A percentile compares a stretch with the other conserved stretches of the same genome.
phyloP scores from a whole-genome alignment of 1,140 invertebrate species.

The Anoplolepis gracilipes region DNA sequence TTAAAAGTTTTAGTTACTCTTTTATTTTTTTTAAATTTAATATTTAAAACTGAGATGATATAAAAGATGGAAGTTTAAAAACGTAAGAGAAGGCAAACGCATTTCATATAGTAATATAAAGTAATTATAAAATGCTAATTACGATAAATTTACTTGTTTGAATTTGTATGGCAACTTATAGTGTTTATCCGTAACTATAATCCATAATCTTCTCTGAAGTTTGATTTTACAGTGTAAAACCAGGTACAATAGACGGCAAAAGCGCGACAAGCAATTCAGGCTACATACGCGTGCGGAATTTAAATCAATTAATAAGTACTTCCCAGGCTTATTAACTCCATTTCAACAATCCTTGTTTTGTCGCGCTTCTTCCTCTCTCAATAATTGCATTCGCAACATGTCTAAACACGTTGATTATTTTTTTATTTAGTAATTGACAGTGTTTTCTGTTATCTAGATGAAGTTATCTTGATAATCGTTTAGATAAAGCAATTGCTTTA shows the following conservation, averaged over 20 bases:
- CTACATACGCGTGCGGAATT: conserved; percentile 16
- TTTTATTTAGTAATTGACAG: background rate
- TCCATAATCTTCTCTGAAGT: conserved; percentile 25
- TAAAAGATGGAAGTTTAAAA: background rate
- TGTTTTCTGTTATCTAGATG: too few relatives aligned
- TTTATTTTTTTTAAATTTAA: background rate
- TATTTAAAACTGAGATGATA: background rate
- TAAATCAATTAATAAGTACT: conserved; percentile 56
- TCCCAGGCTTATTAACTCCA: conserved; percentile 26
- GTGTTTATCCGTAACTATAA: background rate
- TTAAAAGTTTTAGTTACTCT: conserved; percentile 12
- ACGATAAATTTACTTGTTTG: background rate
- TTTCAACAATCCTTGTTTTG: background rate
- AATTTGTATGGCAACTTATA: background rate
- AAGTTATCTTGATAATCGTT: too few relatives aligned
- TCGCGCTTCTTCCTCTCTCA: background rate
- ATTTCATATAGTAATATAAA: background rate
- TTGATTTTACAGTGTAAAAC: conserved; percentile 6
- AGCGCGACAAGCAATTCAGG: background rate
- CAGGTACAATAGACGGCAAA: background rate
- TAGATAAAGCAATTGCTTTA: too few relatives aligned
- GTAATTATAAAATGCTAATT: background rate
- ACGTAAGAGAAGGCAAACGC: background rate
- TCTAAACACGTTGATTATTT: background rate
- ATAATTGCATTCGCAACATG: conserved; percentile 5